Percentiles rank a stretch among this genome's conserved stretches.
Conservation (phyloP, 2,888 invertebrate species). For the Pedicia rivosa region DNA sequence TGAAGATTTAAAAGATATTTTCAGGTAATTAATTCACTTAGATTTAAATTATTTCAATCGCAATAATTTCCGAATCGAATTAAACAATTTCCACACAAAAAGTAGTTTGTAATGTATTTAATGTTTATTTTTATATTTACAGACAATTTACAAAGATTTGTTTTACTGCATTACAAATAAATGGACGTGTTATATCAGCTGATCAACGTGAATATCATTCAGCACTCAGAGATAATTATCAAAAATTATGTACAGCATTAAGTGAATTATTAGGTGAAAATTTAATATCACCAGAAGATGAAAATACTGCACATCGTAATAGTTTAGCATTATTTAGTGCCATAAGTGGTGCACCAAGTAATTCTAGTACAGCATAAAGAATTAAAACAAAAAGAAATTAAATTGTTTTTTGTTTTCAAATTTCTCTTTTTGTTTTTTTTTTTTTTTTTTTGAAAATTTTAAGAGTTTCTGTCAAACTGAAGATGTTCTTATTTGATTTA, state of each 20-base stretch:
- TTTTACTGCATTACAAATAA: conserved; percentile 76
- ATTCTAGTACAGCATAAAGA: conserved; percentile 61
- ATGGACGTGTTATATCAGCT: conserved; percentile 69
- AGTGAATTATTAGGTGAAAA: conserved; percentile 59
- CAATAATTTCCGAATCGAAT: conserved; percentile 2
- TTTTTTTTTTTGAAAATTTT: no score
- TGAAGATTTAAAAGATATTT: conserved; percentile 70
- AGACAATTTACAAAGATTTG: conserved; percentile 86
- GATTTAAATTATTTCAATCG: no score
- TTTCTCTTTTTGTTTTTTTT: background rate
- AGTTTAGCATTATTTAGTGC: conserved; percentile 62
- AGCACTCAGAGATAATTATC: conserved; percentile 70
- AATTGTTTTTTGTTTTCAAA: no score
- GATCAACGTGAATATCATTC: conserved; percentile 91
- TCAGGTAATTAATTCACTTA: conserved; percentile 42
- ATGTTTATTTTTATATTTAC: conserved; percentile 19
- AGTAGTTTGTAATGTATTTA: no score
- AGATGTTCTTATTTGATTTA: no score
- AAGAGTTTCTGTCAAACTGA: no score
- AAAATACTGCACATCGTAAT: conserved; percentile 48
- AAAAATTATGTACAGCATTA: conserved; percentile 65
- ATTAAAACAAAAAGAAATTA: background rate
- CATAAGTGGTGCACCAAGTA: conserved; percentile 63
- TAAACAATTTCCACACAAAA: no score
- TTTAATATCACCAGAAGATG: conserved; percentile 33